Percentiles rank a stretch among this genome's conserved stretches.
These are phyloP conservation scores for Grantiella picta DNA, from an alignment of 2,113 vertebrate species.

Conservation along the genomic window DNA sequence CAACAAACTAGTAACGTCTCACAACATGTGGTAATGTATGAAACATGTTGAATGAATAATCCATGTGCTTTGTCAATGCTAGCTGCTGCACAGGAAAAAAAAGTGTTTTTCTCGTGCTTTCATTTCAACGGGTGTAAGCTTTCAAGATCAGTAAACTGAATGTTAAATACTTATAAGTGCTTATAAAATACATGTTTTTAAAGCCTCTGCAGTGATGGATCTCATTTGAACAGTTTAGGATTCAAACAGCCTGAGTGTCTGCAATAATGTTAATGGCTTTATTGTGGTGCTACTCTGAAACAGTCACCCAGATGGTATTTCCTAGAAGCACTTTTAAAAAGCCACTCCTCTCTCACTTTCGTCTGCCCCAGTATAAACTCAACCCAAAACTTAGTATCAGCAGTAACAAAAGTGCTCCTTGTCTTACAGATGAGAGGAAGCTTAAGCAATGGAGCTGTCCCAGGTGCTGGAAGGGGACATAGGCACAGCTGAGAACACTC, in stretches of 20 bases:
- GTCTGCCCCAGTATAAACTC: accelerated
- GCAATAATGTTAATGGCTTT: neutral
- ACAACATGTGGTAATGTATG: neutral
- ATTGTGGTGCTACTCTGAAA: neutral
- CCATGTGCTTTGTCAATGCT: neutral
- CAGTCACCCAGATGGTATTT: neutral
- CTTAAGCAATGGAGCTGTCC: neutral
- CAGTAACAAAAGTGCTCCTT: neutral
- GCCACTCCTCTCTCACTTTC: too few relatives aligned
- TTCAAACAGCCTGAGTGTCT: neutral
- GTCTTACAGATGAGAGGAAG: neutral
- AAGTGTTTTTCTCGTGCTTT: neutral
- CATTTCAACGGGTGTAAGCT: neutral
- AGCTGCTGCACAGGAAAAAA: neutral
- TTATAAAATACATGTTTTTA: neutral
- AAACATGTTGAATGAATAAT: neutral
- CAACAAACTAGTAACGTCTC: neutral
- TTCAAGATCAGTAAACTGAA: neutral
- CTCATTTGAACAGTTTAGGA: neutral
- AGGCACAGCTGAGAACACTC: neutral
- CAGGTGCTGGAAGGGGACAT: neutral
- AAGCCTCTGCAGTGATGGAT: neutral
- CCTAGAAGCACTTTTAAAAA: neutral
- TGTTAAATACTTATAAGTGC: neutral
- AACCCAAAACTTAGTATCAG: neutral